Evolutionary conservation across 2,888 invertebrate genomes (phyloP).

Genomic region (Xanthostigma xanthostigma): DNA sequence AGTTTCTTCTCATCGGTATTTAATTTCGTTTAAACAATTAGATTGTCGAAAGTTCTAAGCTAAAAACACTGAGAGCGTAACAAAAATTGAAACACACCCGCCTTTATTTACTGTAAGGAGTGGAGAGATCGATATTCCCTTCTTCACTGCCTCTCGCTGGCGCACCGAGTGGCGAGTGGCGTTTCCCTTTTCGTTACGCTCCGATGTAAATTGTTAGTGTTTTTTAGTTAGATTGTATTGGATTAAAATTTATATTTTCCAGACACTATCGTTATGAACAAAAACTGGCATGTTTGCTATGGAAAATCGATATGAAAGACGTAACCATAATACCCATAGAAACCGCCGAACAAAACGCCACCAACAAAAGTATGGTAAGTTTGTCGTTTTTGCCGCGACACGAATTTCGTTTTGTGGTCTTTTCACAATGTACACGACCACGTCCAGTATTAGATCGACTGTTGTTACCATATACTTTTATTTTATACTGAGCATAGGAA

Average conservation of each 20-base stretch:
- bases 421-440: no score
- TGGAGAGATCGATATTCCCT: constrained; percentile 6
- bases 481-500: no score
- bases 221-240: no score
- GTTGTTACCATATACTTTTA: no score
- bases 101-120: constrained; percentile 1
- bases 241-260: constrained; percentile 32
- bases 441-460: no score
- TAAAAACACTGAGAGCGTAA: no score
- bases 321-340: constrained; percentile 45
- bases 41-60: no score
- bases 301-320: constrained; percentile 81
- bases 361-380: constrained; percentile 31
- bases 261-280: constrained; percentile 86
- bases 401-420: no score
- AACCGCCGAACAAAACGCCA: constrained; percentile 29
- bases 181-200: constrained; percentile 12
- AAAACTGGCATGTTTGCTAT: constrained; percentile 91
- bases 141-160: constrained; percentile 14
- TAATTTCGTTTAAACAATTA: no score
- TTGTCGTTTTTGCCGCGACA: no score
- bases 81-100: no score
- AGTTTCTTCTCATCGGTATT: no score
- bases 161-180: constrained; percentile 15
- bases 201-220: constrained; percentile 14